Evolutionary conservation across 1,140 invertebrate genomes (phyloP), one percentile per base, ranked within the genome.

Genomic region (Leptonema lineaticorne): DNA sequence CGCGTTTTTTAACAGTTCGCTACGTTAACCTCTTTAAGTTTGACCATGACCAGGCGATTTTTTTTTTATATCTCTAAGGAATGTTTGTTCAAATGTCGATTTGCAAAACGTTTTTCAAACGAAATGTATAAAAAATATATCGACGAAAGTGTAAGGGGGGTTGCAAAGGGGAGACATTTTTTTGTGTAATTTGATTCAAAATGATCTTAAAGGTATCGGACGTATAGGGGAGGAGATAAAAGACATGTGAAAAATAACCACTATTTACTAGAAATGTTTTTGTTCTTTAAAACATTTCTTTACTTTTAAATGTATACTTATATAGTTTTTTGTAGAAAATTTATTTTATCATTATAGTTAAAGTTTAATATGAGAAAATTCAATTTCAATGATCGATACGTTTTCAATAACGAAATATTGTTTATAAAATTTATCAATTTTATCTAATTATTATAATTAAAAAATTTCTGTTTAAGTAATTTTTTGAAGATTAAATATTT

Each of bases 1-100:
- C 56, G 65, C 63, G 69, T 70, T 70, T 70, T 67, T 70, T 67
- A 70, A 70, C 69, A 67, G 69, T 58, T 67, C 69, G 59, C 64
- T 63, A 70, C 64, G 69, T 70, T 70, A 63, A 63, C 64, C 62
- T 67, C 63, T 63, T n/a, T n/a, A n/a, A 63, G 58, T 28, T 37
- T 26, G 14, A 26, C 16, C 33, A 67, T 70, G 69, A 70, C 69
- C 67, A 18, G 64, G 14, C 29, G 59, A 20, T 70, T 70, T 27
- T 29, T 33, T 57, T 46, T 56, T n/a, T n/a, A n/a, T n/a, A n/a
- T n/a, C n/a, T n/a, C n/a, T n/a, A n/a, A n/a, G n/a, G n/a, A n/a
- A n/a, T n/a, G n/a, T n/a, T n/a, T n/a, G 50, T 53, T 53, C 27
- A 53, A 53, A 20, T 53, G 20, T 53, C 20, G 50, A 53, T 53